Percentiles rank a stretch among this genome's conserved stretches.
Conservation (phyloP, 2,797 vertebrate species). For the Argyrosomus regius region DNA sequence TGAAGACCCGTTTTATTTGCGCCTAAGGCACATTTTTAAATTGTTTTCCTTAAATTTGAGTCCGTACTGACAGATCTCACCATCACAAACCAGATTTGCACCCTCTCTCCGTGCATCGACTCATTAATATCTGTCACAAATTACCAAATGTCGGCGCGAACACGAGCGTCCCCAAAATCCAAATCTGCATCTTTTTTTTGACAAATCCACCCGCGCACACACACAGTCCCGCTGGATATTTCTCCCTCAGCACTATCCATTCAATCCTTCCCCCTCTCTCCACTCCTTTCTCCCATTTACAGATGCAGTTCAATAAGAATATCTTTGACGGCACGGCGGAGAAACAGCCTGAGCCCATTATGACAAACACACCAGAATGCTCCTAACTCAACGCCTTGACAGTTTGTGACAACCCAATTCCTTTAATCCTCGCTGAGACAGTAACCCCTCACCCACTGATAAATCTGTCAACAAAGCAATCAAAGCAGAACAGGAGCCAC, state of each 20-base stretch:
- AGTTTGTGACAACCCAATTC: constrained; percentile 81
- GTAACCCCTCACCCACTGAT: constrained; percentile 75
- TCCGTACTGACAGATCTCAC: neutral
- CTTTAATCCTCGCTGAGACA: constrained; percentile 79
- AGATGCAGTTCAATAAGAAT: constrained; percentile 54
- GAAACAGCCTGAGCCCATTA: constrained; percentile 69
- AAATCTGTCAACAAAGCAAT: constrained; percentile 82
- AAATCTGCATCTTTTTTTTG: constrained; percentile 51
- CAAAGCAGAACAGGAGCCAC: constrained; percentile 73
- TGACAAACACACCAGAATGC: constrained; percentile 72
- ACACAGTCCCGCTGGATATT: constrained; percentile 39
- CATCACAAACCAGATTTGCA: neutral
- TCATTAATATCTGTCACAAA: constrained; percentile 16
- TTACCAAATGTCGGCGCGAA: constrained; percentile 27
- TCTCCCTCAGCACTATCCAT: constrained; percentile 51
- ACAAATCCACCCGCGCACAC: constrained; percentile 43
- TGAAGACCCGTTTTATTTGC: neutral
- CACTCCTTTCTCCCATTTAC: constrained; percentile 32
- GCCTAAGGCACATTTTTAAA: neutral
- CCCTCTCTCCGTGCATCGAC: neutral
- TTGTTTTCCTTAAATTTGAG: neutral
- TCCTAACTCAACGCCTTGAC: constrained; percentile 71
- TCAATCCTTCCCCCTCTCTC: constrained; percentile 24
- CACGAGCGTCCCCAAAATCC: constrained; percentile 36
- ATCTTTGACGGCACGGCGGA: constrained; percentile 42